These are phyloP conservation scores for Acrobasis suavella DNA, from an alignment of 2,888 invertebrate genomes.

Conservation along the genomic window DNA sequence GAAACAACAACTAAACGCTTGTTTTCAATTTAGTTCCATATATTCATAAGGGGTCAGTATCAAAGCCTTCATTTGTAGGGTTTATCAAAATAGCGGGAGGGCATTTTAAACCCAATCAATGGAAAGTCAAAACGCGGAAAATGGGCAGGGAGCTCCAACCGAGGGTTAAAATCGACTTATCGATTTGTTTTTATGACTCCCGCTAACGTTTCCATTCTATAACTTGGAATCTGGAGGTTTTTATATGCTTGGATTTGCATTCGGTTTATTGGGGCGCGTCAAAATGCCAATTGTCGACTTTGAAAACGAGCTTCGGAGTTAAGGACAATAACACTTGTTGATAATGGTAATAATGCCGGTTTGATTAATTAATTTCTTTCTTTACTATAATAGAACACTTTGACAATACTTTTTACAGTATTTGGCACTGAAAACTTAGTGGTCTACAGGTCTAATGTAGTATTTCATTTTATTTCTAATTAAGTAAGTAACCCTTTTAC, in stretches of 20 bases:
- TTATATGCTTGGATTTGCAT: constrained; percentile 24
- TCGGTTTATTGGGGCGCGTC: constrained; percentile 12
- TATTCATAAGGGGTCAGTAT: constrained; percentile 55
- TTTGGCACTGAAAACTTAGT: too few species aligned
- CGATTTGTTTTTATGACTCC: constrained; percentile 77
- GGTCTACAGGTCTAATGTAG: too few species aligned
- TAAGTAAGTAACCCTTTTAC: too few species aligned
- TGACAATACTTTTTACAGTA: too few species aligned
- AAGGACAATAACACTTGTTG: neutral
- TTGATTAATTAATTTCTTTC: neutral
- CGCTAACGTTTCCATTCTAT: constrained; percentile 68
- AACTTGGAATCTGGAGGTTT: constrained; percentile 37
- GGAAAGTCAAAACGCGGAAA: constrained; percentile 81
- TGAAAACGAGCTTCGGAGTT: neutral
- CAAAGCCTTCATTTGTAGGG: constrained; percentile 59
- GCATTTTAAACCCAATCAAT: constrained; percentile 80
- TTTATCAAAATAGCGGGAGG: constrained; percentile 71
- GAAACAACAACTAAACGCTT: constrained; percentile 25
- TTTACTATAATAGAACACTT: too few species aligned
- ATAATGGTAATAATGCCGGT: neutral
- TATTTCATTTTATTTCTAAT: too few species aligned
- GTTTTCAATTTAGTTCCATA: constrained; percentile 43
- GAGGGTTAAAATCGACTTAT: constrained; percentile 78
- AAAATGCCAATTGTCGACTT: neutral
- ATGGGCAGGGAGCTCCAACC: constrained; percentile 70